A percentile compares a stretch with the other conserved stretches of the same genome.
These are phyloP conservation scores for Tychaedon coryphoeus DNA, from an alignment of 2,113 vertebrate species.

Conservation along the genomic window DNA sequence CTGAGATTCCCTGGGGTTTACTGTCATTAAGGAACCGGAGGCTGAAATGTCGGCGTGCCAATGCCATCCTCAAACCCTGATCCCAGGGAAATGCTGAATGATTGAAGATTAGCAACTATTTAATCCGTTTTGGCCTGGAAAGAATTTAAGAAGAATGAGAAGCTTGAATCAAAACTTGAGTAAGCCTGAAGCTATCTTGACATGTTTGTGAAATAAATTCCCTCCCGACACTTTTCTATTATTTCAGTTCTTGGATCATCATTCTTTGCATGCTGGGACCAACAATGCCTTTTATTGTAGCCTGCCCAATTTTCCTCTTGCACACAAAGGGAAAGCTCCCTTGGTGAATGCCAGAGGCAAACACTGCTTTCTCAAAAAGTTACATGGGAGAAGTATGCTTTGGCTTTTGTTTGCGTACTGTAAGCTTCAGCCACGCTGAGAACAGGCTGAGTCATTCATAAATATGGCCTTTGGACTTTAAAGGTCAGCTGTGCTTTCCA, in stretches of 20 bases:
- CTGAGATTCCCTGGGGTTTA: neutral
- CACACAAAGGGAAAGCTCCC: conserved; percentile 51
- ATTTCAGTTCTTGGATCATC: conserved; percentile 57
- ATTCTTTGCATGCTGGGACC: conserved; percentile 60
- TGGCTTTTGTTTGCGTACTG: neutral
- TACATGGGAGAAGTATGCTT: conserved; percentile 42
- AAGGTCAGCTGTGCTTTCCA: conserved; percentile 47
- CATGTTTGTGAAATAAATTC: conserved; percentile 51
- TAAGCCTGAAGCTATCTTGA: conserved; percentile 51
- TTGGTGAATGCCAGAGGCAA: conserved; percentile 36
- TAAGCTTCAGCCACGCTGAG: conserved; percentile 12
- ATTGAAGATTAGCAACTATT: conserved; percentile 55
- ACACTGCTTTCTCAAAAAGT: conserved; percentile 58
- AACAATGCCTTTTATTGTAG: conserved; percentile 64
- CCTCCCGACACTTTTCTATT: conserved; percentile 40
- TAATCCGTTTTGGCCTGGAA: conserved; percentile 58
- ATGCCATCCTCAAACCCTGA: neutral
- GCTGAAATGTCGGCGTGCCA: neutral
- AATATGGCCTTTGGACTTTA: conserved; percentile 34
- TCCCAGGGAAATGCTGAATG: conserved; percentile 27
- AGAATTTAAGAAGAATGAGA: conserved; percentile 60
- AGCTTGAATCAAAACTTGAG: conserved; percentile 29
- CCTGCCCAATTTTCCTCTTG: conserved; percentile 35
- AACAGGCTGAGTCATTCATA: conserved; percentile 40
- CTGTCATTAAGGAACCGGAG: neutral